These are phyloP conservation scores for Heliornis fulica DNA, from an alignment of 2,113 vertebrate species.

Conservation along the genomic window DNA sequence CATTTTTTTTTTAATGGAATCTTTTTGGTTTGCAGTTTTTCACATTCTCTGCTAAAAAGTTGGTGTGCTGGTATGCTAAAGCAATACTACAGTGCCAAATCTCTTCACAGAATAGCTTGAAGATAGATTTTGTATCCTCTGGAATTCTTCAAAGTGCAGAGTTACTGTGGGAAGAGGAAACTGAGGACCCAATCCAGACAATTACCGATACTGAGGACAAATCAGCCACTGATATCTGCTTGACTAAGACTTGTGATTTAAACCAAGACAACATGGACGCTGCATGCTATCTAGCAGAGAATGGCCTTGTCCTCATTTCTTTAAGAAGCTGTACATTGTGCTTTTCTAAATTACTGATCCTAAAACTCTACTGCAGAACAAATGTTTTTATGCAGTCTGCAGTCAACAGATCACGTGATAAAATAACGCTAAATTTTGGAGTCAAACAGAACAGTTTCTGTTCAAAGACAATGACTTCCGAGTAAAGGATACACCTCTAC, in stretches of 20 bases:
- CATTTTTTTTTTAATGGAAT: accelerated
- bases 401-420: background rate
- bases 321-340: background rate
- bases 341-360: background rate
- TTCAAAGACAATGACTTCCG: background rate
- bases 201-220: background rate
- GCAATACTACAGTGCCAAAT: background rate
- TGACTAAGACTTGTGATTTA: background rate
- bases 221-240: background rate
- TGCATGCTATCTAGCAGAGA: background rate
- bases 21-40: background rate
- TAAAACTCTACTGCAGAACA: background rate
- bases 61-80: background rate
- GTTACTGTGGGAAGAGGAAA: background rate
- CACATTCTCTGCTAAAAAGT: background rate
- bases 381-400: background rate
- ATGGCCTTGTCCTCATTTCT: background rate
- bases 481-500: background rate
- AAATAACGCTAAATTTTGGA: background rate
- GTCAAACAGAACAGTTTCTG: background rate
- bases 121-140: too few relatives aligned
- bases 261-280: background rate
- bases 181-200: background rate
- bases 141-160: accelerated
- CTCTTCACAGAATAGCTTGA: too few relatives aligned